Percentiles rank a stretch among this genome's conserved stretches.
Evolutionary conservation across 2,797 vertebrate genomes (phyloP).

Genomic region (Salarias fasciatus): DNA sequence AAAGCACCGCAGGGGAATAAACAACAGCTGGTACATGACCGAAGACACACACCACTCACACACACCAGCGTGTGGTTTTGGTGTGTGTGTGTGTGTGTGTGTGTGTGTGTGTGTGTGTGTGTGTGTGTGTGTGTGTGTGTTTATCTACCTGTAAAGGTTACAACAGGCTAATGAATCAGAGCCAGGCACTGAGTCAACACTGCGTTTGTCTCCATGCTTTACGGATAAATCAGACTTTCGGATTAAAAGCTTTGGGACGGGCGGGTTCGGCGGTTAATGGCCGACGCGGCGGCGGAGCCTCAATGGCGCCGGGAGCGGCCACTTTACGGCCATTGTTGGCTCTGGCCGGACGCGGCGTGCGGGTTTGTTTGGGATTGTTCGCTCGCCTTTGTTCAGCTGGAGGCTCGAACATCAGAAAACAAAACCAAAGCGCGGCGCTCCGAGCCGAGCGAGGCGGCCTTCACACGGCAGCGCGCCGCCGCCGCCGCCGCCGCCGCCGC

Average conservation of each 20-base stretch:
- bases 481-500: too few relatives aligned
- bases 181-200: conserved; percentile 62
- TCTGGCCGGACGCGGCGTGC: conserved; percentile 37
- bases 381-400: conserved; percentile 22
- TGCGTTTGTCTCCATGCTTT: conserved; percentile 58
- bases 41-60: conserved; percentile 5
- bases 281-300: conserved; percentile 46
- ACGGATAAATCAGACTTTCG: conserved; percentile 34
- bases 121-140: conserved; percentile 35
- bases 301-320: conserved; percentile 35
- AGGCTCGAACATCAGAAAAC: background rate
- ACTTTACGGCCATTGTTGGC: conserved; percentile 49
- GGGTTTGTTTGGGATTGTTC: conserved; percentile 30
- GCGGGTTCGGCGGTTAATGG: conserved; percentile 9
- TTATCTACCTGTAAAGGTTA: conserved; percentile 67
- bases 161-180: conserved; percentile 62
- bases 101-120: conserved; percentile 54
- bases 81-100: conserved; percentile 39
- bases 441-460: too few relatives aligned
- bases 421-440: too few relatives aligned
- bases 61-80: too few relatives aligned
- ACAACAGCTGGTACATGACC: conserved; percentile 82
- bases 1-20: conserved; percentile 77
- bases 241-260: conserved; percentile 31
- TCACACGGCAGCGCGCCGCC: too few relatives aligned